phyloP scores from a whole-genome alignment of 2,113 vertebrate genomes.

The Zosterops lateralis region DNA sequence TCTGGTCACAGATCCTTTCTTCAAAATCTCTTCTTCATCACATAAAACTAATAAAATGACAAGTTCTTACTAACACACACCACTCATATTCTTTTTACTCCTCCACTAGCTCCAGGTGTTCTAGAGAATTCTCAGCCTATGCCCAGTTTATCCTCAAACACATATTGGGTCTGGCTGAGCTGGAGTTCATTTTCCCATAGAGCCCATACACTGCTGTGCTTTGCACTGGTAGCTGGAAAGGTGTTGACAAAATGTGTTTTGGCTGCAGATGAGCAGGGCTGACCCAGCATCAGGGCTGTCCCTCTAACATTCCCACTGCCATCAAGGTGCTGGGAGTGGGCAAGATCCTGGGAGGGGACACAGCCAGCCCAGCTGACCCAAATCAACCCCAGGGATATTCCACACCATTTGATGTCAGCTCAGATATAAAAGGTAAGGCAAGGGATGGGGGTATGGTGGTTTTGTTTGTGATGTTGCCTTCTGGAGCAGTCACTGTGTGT shows the following conservation, averaged over 20 bases:
- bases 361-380: background rate
- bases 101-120: background rate
- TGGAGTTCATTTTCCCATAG: background rate
- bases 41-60: background rate
- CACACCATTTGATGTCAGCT: background rate
- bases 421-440: background rate
- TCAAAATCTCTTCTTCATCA: background rate
- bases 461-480: background rate
- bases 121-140: background rate
- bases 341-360: background rate
- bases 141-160: background rate
- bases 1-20: background rate
- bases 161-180: background rate
- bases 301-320: too few relatives aligned
- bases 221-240: background rate
- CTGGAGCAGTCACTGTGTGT: accelerated
- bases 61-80: background rate
- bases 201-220: background rate
- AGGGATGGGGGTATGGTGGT: accelerated
- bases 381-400: background rate
- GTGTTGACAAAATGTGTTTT: background rate
- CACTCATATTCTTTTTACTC: background rate
- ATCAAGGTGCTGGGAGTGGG: background rate
- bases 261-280: background rate
- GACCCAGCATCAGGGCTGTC: background rate